Evolutionary conservation across 2,888 invertebrate genomes (phyloP).

Genomic region (Ichneumon xanthorius): DNA sequence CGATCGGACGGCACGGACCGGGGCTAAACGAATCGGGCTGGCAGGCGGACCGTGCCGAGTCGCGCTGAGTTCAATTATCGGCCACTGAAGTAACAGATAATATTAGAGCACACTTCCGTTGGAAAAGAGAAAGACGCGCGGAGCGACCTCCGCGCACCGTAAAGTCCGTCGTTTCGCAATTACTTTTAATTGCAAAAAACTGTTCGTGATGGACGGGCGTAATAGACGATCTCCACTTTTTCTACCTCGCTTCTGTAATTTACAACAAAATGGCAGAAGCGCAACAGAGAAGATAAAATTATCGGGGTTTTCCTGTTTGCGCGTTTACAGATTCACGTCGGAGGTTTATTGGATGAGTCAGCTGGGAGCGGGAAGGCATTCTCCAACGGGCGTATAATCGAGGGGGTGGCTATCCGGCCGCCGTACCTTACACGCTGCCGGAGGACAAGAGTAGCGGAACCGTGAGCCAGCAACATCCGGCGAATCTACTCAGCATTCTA

Average conservation of each 20-base stretch:
- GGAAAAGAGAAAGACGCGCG: slow-evolving; percentile 1
- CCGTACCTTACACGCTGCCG: not conserved
- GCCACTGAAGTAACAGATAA: slow-evolving; percentile 15
- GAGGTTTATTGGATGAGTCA: slow-evolving; percentile 25
- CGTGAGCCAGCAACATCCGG: slow-evolving; percentile 4
- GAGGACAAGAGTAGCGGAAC: slow-evolving; percentile 4
- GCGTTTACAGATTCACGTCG: not conserved
- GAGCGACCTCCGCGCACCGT: not conserved
- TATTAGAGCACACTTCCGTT: not conserved
- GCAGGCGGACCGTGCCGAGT: not conserved
- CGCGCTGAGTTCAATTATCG: slow-evolving; percentile 35
- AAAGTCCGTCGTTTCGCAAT: slow-evolving; percentile 1
- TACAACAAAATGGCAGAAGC: not conserved
- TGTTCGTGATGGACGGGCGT: not conserved
- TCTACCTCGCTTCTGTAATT: not conserved
- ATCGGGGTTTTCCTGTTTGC: slow-evolving; percentile 7
- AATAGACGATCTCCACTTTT: not conserved
- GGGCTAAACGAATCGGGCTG: slow-evolving; percentile 5
- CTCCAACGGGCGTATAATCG: slow-evolving; percentile 5
- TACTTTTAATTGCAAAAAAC: slow-evolving; percentile 25
- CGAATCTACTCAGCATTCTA: not conserved
- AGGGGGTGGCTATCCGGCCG: not conserved
- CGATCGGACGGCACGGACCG: not conserved
- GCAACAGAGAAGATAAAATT: not conserved
- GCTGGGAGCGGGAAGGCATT: slow-evolving; percentile 4